Percentiles rank a stretch among this genome's conserved stretches.
phyloP scores from a whole-genome alignment of 2,888 invertebrate species.

The Thyatira batis region DNA sequence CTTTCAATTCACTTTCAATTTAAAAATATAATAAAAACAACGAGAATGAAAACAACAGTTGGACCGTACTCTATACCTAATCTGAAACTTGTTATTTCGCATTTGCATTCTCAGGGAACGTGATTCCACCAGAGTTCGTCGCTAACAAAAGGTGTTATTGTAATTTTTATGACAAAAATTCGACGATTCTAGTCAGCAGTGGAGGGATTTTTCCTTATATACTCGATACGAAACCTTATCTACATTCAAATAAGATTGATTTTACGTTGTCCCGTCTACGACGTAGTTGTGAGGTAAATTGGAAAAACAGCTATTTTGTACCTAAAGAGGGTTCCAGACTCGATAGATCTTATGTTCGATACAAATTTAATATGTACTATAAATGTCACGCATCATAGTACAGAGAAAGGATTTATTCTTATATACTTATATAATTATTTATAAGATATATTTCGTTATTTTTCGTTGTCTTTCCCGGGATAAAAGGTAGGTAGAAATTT shows the following conservation, averaged over 20 bases:
- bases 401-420: no score
- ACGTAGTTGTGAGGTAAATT: neutral
- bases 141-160: constrained; percentile 22
- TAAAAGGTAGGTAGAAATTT: no score
- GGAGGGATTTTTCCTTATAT: neutral
- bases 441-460: no score
- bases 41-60: constrained; percentile 10
- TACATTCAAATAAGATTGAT: neutral
- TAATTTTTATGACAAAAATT: constrained; percentile 7
- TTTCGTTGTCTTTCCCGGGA: no score
- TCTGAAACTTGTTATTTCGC: constrained; percentile 36
- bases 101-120: constrained; percentile 33
- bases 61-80: constrained; percentile 26
- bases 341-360: neutral
- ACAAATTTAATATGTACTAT: no score
- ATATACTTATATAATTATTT: no score
- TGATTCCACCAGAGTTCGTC: constrained; percentile 26
- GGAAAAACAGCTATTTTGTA: neutral
- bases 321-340: neutral
- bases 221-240: constrained; percentile 1
- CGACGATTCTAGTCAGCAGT: constrained; percentile 12
- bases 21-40: neutral
- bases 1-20: neutral
- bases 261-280: neutral
- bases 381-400: no score